Percentiles rank a stretch among this genome's conserved stretches.
Evolutionary conservation across 2,888 invertebrate genomes (phyloP).

Genomic region (Capitulum mitella): DNA sequence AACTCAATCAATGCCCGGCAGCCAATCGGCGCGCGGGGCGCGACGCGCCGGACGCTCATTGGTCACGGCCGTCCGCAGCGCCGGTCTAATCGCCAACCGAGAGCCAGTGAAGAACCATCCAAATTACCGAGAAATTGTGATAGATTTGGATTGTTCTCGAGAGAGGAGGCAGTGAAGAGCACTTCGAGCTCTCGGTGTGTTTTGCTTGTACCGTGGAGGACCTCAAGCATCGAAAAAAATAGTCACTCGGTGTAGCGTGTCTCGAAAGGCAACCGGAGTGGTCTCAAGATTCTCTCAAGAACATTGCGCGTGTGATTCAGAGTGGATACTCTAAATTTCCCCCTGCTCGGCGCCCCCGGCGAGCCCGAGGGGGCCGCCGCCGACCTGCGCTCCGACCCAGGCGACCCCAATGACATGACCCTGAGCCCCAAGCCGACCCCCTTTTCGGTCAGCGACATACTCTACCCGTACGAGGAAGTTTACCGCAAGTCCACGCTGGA

Average conservation of each 20-base stretch:
- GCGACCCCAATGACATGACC: constrained; percentile 23
- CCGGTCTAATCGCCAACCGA: background rate
- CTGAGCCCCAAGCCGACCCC: constrained; percentile 20
- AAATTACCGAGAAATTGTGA: constrained; percentile 24
- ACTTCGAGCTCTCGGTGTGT: constrained; percentile 15
- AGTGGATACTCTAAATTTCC: constrained; percentile 9
- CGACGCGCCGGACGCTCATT: background rate
- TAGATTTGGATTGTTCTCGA: constrained; percentile 16
- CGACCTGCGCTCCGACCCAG: background rate
- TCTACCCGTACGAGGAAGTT: constrained; percentile 6
- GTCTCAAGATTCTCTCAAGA: constrained; percentile 5
- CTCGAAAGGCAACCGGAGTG: background rate
- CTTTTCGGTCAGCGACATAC: constrained; percentile 4
- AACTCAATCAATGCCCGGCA: background rate
- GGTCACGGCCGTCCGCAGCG: background rate
- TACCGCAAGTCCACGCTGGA: constrained; percentile 19
- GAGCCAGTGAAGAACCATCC: constrained; percentile 21
- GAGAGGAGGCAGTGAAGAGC: constrained; percentile 22
- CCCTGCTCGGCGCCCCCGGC: background rate
- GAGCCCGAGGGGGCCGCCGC: background rate
- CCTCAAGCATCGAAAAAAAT: constrained; percentile 11
- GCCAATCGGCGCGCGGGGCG: background rate
- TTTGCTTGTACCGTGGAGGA: constrained; percentile 21
- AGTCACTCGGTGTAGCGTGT: background rate
- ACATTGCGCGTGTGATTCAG: background rate